These are phyloP conservation scores for Scelioninae gen. 2 DNA, from an alignment of 2,888 invertebrate species.

Conservation along the genomic window DNA sequence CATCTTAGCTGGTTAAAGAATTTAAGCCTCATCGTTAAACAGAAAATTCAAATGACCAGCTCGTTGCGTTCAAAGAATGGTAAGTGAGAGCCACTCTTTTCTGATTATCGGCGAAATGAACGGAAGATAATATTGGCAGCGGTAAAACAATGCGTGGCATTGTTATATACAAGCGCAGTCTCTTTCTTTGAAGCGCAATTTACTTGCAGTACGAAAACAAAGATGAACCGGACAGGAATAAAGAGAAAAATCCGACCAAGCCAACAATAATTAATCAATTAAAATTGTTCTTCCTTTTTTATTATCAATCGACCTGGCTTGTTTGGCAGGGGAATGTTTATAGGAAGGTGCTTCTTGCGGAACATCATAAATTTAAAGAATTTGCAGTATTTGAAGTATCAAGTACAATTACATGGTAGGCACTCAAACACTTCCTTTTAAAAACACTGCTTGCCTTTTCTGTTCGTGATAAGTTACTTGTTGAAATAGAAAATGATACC, in stretches of 20 bases:
- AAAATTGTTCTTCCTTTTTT: not conserved
- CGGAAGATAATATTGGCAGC: slow-evolving; percentile 23
- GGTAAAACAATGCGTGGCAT: slow-evolving; percentile 20
- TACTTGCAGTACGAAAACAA: too few species aligned
- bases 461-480: slow-evolving; percentile 12
- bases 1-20: slow-evolving; percentile 62
- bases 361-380: slow-evolving; percentile 32
- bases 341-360: not conserved
- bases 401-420: slow-evolving; percentile 15
- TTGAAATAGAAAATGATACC: slow-evolving; percentile 27
- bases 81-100: slow-evolving; percentile 43
- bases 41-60: slow-evolving; percentile 44
- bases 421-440: slow-evolving; percentile 31
- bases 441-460: slow-evolving; percentile 24
- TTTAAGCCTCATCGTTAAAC: slow-evolving; percentile 44
- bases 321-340: not conserved
- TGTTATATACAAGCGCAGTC: slow-evolving; percentile 3
- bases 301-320: not conserved
- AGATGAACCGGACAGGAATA: not conserved
- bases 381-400: slow-evolving; percentile 18
- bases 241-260: not conserved
- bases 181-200: slow-evolving; percentile 3
- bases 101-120: slow-evolving; percentile 39
- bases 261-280: slow-evolving; percentile 15
- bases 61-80: slow-evolving; percentile 42